Evolutionary conservation across 2,888 invertebrate species (phyloP).

Genomic region (Aromia moschata): DNA sequence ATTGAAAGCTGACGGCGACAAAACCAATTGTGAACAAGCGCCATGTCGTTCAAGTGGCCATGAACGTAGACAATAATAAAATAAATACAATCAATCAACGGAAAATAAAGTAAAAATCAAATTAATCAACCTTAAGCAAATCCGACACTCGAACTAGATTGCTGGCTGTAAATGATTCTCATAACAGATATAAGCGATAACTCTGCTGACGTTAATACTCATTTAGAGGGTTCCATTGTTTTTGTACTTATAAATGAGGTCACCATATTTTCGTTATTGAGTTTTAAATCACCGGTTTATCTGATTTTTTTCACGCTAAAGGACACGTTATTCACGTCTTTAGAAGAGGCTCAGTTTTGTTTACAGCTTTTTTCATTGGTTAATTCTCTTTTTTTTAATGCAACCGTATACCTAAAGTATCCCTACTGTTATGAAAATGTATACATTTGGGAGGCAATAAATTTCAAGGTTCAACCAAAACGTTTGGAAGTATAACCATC

Average conservation of each 20-base stretch:
- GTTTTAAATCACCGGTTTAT: background rate
- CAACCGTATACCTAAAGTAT: no score
- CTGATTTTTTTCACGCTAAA: conserved; percentile 56
- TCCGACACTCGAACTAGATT: background rate
- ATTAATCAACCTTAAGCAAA: background rate
- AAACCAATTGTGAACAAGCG: no score
- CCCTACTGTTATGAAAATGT: no score
- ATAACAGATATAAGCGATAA: background rate
- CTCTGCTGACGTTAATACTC: background rate
- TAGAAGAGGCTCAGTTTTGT: no score
- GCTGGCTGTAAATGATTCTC: background rate
- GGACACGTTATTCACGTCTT: background rate
- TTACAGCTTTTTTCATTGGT: no score
- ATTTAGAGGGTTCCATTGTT: background rate
- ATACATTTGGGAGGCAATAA: no score
- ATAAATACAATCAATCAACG: background rate
- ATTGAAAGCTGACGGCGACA: no score
- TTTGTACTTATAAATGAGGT: background rate
- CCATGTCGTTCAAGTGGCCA: no score
- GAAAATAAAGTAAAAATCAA: background rate
- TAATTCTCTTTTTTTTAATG: no score
- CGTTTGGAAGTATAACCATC: no score
- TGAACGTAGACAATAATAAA: background rate
- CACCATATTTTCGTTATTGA: background rate
- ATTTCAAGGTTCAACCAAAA: no score